phyloP scores from a whole-genome alignment of 2,797 vertebrate genomes.

The Iguana delicatissima region DNA sequence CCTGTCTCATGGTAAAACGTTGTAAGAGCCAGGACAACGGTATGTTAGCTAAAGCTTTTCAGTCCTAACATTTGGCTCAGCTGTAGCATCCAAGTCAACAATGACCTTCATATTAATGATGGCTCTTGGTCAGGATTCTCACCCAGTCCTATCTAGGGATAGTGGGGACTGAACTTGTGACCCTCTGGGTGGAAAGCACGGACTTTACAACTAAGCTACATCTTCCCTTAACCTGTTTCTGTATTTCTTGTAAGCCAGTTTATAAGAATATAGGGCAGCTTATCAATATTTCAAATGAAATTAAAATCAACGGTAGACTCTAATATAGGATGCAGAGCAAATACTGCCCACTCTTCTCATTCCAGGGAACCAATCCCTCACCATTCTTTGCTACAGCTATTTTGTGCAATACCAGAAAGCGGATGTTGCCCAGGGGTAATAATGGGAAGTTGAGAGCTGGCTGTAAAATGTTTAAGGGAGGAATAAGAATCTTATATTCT shows the following conservation, averaged over 20 bases:
- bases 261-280: background rate
- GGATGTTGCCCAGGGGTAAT: background rate
- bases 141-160: background rate
- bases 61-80: constrained; percentile 13
- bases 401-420: background rate
- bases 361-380: background rate
- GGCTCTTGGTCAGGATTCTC: background rate
- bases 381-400: background rate
- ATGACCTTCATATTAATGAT: background rate
- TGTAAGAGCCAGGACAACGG: background rate
- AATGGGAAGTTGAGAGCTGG: background rate
- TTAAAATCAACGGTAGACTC: background rate
- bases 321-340: background rate
- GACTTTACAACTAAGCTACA: no score
- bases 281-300: background rate
- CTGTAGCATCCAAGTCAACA: background rate
- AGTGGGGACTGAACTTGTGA: no score
- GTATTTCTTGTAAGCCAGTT: background rate
- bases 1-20: background rate
- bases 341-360: background rate
- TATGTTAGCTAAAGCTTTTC: background rate
- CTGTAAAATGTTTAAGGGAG: background rate
- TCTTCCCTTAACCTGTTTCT: background rate
- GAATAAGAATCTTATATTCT: background rate
- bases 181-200: no score